Evolutionary conservation across 2,113 vertebrate species (phyloP), one percentile per base, ranked within the genome.

Genomic region (Notiomystis cincta): DNA sequence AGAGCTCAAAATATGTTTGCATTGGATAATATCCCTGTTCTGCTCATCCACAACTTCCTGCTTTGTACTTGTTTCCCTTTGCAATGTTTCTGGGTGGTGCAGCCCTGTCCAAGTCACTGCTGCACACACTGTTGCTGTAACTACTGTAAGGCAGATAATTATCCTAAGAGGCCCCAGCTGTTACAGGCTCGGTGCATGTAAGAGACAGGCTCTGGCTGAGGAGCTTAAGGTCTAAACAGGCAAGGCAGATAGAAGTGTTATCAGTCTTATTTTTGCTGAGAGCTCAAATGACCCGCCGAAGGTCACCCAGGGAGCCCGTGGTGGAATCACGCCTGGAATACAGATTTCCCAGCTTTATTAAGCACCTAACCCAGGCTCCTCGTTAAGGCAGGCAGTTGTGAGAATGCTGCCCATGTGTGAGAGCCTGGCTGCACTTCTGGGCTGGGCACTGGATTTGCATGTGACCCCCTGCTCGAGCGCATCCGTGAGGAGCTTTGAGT

Each of bases 201-300:
- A 57, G 82, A 91, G 85, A 30, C 67, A 61, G 15, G 60, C 71
- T 90, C 75, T 93, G 77, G 45, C 81, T 79, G 87, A 91, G 87
- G 66, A 96, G 80, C 88, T 90, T 42, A 57, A 82, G 90, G 85
- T 81, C 95, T 75, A 76, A 95, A 71, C 8, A 94, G 85, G 69
- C 72, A 71, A 77, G 78, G 85, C 71, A 96, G 94, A 90, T 51
- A 92, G 71, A 93, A 78, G 25, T 69, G 78, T 90, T 96, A 93
- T 81, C 76, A 67, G 65, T 60, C 91, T 89, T 64, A 62, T 66
- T 96, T 94, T 83, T 86, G 71, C 88, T 89, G 76, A 69, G 86
- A 87, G 95, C 80, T 91, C 64, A 24, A 95, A 91, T 82, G 95
- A 90, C 92, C 90, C 82, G 86, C 82, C 2, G 28, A 73, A 94